phyloP scores from a whole-genome alignment of 1,140 invertebrate genomes.

The Drusus annulatus region DNA sequence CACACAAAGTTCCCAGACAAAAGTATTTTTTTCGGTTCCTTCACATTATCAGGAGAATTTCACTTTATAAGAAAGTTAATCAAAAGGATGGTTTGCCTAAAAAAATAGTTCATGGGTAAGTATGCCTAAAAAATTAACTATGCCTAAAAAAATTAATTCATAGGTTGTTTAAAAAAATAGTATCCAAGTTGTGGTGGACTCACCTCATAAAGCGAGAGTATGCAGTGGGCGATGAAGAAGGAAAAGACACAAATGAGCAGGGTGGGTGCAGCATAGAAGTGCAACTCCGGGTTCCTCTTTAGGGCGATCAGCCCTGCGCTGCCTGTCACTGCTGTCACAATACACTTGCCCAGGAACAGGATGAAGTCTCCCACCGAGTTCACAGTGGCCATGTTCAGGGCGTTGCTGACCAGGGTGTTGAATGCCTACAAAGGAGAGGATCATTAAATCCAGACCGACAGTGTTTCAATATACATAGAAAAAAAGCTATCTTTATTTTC shows the following conservation, averaged over 20 bases:
- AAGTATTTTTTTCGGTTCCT: too few species aligned
- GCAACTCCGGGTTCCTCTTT: slow-evolving; percentile 79
- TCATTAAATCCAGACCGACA: too few species aligned
- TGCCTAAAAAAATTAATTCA: too few species aligned
- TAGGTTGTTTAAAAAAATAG: too few species aligned
- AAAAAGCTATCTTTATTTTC: too few species aligned
- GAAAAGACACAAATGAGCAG: slow-evolving; percentile 90
- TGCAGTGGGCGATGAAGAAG: slow-evolving; percentile 94
- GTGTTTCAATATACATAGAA: too few species aligned
- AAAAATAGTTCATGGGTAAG: too few species aligned
- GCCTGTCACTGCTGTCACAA: slow-evolving; percentile 86
- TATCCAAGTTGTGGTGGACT: slow-evolving; percentile 16
- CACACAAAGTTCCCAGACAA: too few species aligned
- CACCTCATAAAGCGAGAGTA: slow-evolving; percentile 95
- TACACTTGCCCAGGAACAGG: slow-evolving; percentile 92
- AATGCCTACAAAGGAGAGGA: slow-evolving; percentile 79
- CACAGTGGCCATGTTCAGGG: slow-evolving; percentile 90
- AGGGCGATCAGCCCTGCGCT: slow-evolving; percentile 82
- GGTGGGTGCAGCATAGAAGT: slow-evolving; percentile 90
- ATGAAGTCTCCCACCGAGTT: slow-evolving; percentile 96
- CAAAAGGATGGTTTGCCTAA: too few species aligned
- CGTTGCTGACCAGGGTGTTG: slow-evolving; percentile 86
- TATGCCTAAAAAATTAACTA: too few species aligned
- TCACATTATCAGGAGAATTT: too few species aligned
- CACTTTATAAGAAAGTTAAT: too few species aligned